Evolutionary conservation across 2,888 invertebrate species (phyloP).

Genomic region (Lasioglossum pauxillum): DNA sequence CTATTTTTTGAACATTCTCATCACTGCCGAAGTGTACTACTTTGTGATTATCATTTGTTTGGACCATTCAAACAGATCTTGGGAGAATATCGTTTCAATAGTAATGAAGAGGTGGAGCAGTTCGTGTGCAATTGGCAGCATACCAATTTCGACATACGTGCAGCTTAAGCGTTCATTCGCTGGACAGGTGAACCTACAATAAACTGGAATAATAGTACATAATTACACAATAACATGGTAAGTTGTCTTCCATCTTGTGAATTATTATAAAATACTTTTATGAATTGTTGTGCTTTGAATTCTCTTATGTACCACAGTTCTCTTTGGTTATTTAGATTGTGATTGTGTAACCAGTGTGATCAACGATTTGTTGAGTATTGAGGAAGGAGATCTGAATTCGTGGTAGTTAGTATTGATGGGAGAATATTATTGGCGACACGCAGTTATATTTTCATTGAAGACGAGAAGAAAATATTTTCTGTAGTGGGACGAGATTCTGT

Average conservation of each 20-base stretch:
- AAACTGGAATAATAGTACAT: neutral
- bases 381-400: neutral
- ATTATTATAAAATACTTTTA: neutral
- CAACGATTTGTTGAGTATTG: neutral
- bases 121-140: neutral
- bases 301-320: neutral
- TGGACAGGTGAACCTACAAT: neutral
- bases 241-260: neutral
- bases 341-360: neutral
- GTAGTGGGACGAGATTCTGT: neutral
- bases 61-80: neutral
- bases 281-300: neutral
- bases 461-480: constrained; percentile 16
- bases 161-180: neutral
- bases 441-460: neutral
- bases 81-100: neutral
- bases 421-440: neutral
- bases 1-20: too few relatives aligned
- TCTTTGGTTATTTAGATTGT: neutral
- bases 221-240: neutral
- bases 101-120: neutral
- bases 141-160: neutral
- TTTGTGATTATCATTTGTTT: neutral
- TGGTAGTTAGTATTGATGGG: too few relatives aligned
- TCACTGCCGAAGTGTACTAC: too few relatives aligned